Evolutionary conservation across 2,113 vertebrate species (phyloP).

Genomic region (Phrynosoma platyrhinos): DNA sequence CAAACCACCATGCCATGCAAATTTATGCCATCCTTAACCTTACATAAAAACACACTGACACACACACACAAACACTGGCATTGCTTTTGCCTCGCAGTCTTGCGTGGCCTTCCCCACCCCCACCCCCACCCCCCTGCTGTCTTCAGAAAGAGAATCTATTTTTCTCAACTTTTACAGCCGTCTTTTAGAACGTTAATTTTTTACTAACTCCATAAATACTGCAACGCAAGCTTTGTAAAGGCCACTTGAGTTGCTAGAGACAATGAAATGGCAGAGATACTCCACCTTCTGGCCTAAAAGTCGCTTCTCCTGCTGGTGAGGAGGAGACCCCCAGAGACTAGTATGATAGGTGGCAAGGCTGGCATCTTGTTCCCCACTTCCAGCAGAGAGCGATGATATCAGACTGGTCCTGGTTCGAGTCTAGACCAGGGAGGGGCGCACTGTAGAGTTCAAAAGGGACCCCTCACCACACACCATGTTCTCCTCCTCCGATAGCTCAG

Average conservation of each 20-base stretch:
- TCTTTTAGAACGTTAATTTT: constrained; percentile 5
- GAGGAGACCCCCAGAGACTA: background rate
- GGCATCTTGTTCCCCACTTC: background rate
- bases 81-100: too few species aligned
- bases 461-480: too few species aligned
- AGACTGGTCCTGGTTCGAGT: background rate
- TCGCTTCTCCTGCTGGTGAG: background rate
- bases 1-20: too few species aligned
- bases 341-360: background rate
- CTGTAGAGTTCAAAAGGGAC: too few species aligned
- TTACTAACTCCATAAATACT: background rate
- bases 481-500: too few species aligned
- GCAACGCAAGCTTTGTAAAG: background rate
- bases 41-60: background rate
- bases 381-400: background rate
- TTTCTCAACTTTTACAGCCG: background rate
- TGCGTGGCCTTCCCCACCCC: background rate
- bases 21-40: too few species aligned
- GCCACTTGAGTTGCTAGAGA: background rate
- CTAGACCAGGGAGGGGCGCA: background rate
- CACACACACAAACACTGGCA: background rate
- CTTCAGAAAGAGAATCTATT: background rate
- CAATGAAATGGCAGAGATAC: background rate
- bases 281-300: too few species aligned
- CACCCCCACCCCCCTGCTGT: background rate